Percentiles rank a stretch among this genome's conserved stretches.
These are phyloP conservation scores for Dinocampus coccinellae DNA, from an alignment of 2,888 invertebrate species.

Conservation along the genomic window DNA sequence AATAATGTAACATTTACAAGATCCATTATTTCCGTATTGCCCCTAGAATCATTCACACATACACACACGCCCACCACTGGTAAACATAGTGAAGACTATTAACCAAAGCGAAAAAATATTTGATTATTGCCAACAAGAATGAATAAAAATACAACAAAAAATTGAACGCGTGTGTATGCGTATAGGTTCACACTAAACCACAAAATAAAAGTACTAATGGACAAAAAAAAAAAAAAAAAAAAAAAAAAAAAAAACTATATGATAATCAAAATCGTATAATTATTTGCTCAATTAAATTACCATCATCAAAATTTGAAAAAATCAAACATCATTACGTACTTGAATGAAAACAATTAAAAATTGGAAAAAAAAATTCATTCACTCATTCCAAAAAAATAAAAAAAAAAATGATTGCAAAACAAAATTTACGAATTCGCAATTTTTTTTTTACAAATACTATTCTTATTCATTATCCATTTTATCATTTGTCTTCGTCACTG, in stretches of 20 bases:
- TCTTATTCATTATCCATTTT: not conserved
- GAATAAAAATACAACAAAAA: not conserved
- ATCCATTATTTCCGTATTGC: not conserved
- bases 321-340: conserved; percentile 2
- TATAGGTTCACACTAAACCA: no score
- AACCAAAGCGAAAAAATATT: not conserved
- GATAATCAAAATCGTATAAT: not conserved
- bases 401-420: not conserved
- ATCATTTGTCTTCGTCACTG: not conserved
- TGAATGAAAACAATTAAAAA: not conserved
- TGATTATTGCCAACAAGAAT: not conserved
- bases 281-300: not conserved
- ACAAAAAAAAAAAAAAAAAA: no score
- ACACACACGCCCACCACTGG: not conserved
- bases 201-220: not conserved
- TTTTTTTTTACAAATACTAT: not conserved
- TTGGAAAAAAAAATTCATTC: not conserved
- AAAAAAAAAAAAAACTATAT: not conserved
- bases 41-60: not conserved
- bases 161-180: not conserved
- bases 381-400: not conserved
- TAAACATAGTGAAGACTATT: not conserved
- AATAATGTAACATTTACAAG: not conserved
- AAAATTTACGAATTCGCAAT: not conserved
- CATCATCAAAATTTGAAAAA: not conserved